phyloP scores from a whole-genome alignment of 2,888 invertebrate genomes.

The Trissonchulus latispiculum region DNA sequence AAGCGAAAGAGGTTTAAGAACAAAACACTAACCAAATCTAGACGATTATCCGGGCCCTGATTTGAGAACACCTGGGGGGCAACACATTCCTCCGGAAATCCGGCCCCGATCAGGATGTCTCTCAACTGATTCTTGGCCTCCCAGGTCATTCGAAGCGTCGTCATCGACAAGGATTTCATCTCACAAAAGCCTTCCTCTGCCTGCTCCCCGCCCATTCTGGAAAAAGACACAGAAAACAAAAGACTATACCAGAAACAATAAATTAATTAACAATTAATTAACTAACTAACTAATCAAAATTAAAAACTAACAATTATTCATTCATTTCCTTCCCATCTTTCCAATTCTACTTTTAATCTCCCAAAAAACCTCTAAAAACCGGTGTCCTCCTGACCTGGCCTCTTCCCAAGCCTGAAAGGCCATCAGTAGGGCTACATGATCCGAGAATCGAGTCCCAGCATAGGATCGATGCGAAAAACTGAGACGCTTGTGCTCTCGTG shows the following conservation, averaged over 20 bases:
- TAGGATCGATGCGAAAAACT: conserved; percentile 73
- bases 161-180: conserved; percentile 73
- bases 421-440: conserved; percentile 87
- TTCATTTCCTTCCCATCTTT: too few relatives aligned
- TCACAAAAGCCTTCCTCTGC: conserved; percentile 79
- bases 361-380: too few relatives aligned
- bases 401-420: conserved; percentile 65
- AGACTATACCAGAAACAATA: too few relatives aligned
- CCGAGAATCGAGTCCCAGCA: conserved; percentile 74
- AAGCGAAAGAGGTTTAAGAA: too few relatives aligned
- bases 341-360: too few relatives aligned
- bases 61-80: conserved; percentile 51
- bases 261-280: too few relatives aligned
- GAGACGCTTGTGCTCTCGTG: conserved; percentile 57
- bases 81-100: conserved; percentile 81
- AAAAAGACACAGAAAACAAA: too few relatives aligned
- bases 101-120: conserved; percentile 60
- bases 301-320: too few relatives aligned
- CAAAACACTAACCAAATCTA: conserved; percentile 62
- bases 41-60: conserved; percentile 61
- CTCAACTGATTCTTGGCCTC: conserved; percentile 73
- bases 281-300: too few relatives aligned
- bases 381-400: conserved; percentile 47
- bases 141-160: conserved; percentile 76
- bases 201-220: conserved; percentile 46